Conservation (phyloP, 1,140 invertebrate species). For the Papilio dardanus region DNA sequence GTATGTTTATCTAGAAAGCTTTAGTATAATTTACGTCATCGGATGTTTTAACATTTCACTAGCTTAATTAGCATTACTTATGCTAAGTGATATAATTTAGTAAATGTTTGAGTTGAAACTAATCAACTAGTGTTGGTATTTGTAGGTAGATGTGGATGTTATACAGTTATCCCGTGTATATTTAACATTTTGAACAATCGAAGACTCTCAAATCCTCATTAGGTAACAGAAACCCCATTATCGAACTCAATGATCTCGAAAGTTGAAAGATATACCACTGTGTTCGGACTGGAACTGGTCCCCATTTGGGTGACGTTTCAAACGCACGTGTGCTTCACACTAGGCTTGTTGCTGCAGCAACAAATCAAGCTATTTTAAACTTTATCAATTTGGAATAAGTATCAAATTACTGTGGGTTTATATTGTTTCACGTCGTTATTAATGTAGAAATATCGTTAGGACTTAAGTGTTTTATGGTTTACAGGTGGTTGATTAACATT, state of each 20-base stretch:
- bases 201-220: conserved; percentile 46
- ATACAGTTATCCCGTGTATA: background rate
- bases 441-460: conserved; percentile 51
- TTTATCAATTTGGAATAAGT: conserved; percentile 35
- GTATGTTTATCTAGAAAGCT: conserved; percentile 31
- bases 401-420: conserved; percentile 36
- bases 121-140: background rate
- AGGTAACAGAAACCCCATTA: conserved; percentile 63
- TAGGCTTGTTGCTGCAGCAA: conserved; percentile 55
- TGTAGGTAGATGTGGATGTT: background rate
- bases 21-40: conserved; percentile 21
- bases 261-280: conserved; percentile 58
- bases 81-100: background rate
- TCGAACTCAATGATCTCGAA: conserved; percentile 67
- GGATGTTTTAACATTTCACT: conserved; percentile 13
- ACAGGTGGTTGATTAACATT: conserved; percentile 38
- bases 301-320: conserved; percentile 71
- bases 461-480: conserved; percentile 58
- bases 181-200: conserved; percentile 2
- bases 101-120: background rate
- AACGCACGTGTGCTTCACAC: conserved; percentile 75
- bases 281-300: conserved; percentile 67
- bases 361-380: conserved; percentile 44
- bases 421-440: conserved; percentile 49
- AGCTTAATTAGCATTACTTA: background rate